These are phyloP conservation scores for Sebastiscus tertius DNA, from an alignment of 2,797 vertebrate genomes.

Conservation along the genomic window DNA sequence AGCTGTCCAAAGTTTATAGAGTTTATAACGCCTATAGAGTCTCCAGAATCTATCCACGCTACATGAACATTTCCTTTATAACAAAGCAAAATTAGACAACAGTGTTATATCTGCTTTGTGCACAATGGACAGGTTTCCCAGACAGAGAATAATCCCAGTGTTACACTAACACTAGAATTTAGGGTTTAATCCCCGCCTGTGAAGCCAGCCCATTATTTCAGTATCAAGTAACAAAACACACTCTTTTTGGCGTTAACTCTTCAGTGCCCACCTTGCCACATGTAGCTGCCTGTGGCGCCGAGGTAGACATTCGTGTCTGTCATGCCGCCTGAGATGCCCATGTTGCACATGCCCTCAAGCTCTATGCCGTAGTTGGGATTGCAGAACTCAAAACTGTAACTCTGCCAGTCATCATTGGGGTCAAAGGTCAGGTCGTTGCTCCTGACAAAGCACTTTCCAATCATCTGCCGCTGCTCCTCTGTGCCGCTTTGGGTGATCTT, in stretches of 20 bases:
- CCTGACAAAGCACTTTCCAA: conserved; percentile 92
- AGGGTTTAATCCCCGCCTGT: conserved; percentile 23
- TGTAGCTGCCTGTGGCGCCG: conserved; percentile 87
- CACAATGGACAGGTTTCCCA: conserved; percentile 28
- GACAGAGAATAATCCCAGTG: conserved; percentile 33
- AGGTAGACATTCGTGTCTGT: conserved; percentile 86
- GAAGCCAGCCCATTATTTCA: conserved; percentile 48
- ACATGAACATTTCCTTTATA: conserved; percentile 88
- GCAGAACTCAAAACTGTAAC: conserved; percentile 87
- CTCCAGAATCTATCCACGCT: conserved; percentile 85
- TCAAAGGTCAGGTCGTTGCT: conserved; percentile 88
- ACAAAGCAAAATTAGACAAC: conserved; percentile 39
- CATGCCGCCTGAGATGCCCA: conserved; percentile 92
- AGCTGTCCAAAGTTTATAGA: conserved; percentile 70
- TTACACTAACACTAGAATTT: conserved; percentile 11
- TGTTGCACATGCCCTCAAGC: conserved; percentile 90
- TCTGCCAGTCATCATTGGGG: conserved; percentile 88
- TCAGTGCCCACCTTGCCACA: conserved; percentile 89
- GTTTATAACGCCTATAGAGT: conserved; percentile 44
- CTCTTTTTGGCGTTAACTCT: not conserved
- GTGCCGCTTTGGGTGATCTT: conserved; percentile 78
- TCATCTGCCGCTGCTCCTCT: conserved; percentile 89
- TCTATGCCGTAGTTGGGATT: conserved; percentile 82
- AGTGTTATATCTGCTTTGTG: not conserved
- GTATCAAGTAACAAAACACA: conserved; percentile 13